These are phyloP conservation scores for Adineta ricciae DNA, from an alignment of 2,888 invertebrate genomes.

Conservation along the genomic window DNA sequence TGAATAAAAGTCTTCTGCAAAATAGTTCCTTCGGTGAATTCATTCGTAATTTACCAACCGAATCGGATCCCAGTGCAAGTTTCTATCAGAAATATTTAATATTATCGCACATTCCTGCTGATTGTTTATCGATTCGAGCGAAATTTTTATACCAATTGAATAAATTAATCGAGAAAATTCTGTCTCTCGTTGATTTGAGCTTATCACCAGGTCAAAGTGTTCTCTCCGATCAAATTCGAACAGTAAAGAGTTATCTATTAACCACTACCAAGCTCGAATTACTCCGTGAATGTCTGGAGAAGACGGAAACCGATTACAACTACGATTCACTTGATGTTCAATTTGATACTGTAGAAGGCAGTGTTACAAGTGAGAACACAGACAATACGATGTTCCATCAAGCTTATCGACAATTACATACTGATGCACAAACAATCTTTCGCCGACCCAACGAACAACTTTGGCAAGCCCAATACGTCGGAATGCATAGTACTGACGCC, in stretches of 20 bases:
- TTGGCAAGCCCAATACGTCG: neutral
- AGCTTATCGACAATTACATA: neutral
- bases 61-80: neutral
- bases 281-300: neutral
- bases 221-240: neutral
- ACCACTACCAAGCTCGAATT: neutral
- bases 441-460: neutral
- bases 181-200: neutral
- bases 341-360: neutral
- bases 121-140: neutral
- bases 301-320: neutral
- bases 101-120: neutral
- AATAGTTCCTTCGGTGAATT: neutral
- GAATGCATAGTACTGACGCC: neutral
- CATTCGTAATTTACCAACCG: neutral
- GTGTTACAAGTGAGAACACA: neutral
- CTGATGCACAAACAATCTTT: neutral
- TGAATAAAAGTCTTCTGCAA: neutral
- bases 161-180: neutral
- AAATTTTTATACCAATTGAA: neutral
- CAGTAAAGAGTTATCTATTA: neutral
- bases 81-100: neutral
- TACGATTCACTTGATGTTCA: neutral
- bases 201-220: neutral
- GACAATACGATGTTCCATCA: neutral